phyloP scores from a whole-genome alignment of 2,888 invertebrate genomes.

The Pegoplata infirma region DNA sequence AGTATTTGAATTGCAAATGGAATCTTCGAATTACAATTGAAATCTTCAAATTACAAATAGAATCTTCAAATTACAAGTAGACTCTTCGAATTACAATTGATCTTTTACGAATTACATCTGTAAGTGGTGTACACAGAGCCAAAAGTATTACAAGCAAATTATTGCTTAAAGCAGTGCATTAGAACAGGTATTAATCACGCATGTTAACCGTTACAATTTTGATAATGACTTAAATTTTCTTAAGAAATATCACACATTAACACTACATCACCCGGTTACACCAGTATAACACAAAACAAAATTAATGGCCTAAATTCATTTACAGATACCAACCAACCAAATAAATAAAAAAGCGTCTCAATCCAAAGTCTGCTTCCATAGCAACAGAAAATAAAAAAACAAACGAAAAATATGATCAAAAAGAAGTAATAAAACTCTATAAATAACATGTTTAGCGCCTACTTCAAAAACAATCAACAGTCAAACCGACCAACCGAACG shows the following conservation, averaged over 20 bases:
- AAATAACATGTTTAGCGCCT: slow-evolving; percentile 35
- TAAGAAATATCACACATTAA: slow-evolving; percentile 37
- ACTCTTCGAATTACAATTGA: no score
- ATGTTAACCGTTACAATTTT: slow-evolving; percentile 1
- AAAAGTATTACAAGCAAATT: no score
- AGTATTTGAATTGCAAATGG: no score
- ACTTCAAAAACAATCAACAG: slow-evolving; percentile 10
- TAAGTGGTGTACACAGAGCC: no score
- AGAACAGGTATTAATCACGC: no score
- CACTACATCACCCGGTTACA: slow-evolving; percentile 18
- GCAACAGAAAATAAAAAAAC: not conserved
- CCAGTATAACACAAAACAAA: not conserved
- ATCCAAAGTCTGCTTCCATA: not conserved
- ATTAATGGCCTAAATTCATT: slow-evolving; percentile 2
- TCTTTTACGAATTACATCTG: no score
- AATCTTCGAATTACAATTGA: no score
- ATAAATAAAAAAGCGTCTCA: not conserved
- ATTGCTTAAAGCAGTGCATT: no score
- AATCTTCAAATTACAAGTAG: no score
- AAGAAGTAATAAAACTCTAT: not conserved
- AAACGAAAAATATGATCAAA: not conserved
- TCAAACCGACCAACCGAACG: not conserved
- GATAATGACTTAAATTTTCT: slow-evolving; percentile 17
- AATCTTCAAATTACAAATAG: no score
- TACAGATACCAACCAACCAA: not conserved